These are phyloP conservation scores for Gymnosoma rotundatum DNA, from an alignment of 2,888 invertebrate species.

Conservation along the genomic window DNA sequence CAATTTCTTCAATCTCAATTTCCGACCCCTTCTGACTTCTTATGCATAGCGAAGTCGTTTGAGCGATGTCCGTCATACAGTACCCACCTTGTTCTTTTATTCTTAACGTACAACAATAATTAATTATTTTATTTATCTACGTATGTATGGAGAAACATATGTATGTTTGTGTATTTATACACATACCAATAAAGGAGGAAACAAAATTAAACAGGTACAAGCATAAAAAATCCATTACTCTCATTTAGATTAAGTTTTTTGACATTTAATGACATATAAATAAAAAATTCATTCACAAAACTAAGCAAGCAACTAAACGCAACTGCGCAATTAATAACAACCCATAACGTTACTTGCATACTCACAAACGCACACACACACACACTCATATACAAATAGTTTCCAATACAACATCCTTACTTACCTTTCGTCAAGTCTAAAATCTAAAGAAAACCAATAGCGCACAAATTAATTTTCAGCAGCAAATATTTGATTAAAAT, in stretches of 20 bases:
- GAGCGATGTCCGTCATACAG: too few relatives aligned
- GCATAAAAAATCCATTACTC: not conserved
- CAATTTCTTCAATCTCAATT: too few relatives aligned
- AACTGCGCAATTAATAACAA: not conserved
- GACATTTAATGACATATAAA: not conserved
- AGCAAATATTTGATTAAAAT: not conserved
- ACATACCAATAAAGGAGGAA: not conserved
- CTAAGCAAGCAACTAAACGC: not conserved
- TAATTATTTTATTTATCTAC: too few relatives aligned
- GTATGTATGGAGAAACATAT: not conserved
- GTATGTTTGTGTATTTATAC: not conserved
- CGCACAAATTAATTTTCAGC: conserved; percentile 28
- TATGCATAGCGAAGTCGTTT: too few relatives aligned
- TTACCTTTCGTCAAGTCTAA: conserved; percentile 51
- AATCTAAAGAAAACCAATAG: conserved; percentile 18
- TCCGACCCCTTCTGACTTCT: too few relatives aligned
- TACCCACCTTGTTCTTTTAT: too few relatives aligned
- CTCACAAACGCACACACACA: too few relatives aligned
- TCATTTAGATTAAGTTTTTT: not conserved
- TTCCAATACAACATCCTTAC: not conserved
- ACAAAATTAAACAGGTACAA: not conserved
- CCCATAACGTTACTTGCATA: not conserved
- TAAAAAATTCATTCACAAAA: conserved; percentile 58
- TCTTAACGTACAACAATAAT: too few relatives aligned
- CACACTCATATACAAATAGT: not conserved